Percentiles rank a stretch among this genome's conserved stretches.
Evolutionary conservation across 1,140 invertebrate genomes (phyloP).

Genomic region (Cheumatopsyche charites): DNA sequence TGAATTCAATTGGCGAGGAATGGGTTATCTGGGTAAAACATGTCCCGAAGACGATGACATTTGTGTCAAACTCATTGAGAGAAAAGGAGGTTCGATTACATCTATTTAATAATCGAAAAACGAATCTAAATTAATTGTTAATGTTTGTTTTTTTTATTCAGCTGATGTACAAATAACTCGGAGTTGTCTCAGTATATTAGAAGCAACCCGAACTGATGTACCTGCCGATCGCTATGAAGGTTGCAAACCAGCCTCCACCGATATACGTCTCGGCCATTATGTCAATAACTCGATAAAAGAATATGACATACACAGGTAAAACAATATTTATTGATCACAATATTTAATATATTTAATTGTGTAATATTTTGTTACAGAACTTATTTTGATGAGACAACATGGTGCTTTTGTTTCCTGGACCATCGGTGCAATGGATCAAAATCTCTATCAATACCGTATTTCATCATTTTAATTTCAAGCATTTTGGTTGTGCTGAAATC

Average conservation of each 20-base stretch:
- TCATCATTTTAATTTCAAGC: not conserved
- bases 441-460: not conserved
- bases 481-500: too few relatives aligned
- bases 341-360: slow-evolving; percentile 31
- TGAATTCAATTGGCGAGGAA: slow-evolving; percentile 81
- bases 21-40: slow-evolving; percentile 68
- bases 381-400: slow-evolving; percentile 82
- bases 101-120: not conserved
- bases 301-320: slow-evolving; percentile 80
- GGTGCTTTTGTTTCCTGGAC: slow-evolving; percentile 91
- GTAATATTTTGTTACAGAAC: slow-evolving; percentile 65
- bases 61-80: slow-evolving; percentile 90
- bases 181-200: slow-evolving; percentile 83
- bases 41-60: slow-evolving; percentile 86
- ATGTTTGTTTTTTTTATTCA: slow-evolving; percentile 56
- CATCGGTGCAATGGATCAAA: slow-evolving; percentile 78
- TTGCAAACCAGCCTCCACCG: slow-evolving; percentile 78
- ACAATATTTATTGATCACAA: not conserved
- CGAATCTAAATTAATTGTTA: not conserved
- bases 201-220: slow-evolving; percentile 79
- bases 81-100: slow-evolving; percentile 77
- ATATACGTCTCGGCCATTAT: slow-evolving; percentile 82
- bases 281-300: slow-evolving; percentile 87
- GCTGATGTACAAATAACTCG: slow-evolving; percentile 81
- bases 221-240: slow-evolving; percentile 93